These are phyloP conservation scores for Hydrochoerus hydrochaeris DNA, from an alignment of 2,113 vertebrate species.

Conservation along the genomic window DNA sequence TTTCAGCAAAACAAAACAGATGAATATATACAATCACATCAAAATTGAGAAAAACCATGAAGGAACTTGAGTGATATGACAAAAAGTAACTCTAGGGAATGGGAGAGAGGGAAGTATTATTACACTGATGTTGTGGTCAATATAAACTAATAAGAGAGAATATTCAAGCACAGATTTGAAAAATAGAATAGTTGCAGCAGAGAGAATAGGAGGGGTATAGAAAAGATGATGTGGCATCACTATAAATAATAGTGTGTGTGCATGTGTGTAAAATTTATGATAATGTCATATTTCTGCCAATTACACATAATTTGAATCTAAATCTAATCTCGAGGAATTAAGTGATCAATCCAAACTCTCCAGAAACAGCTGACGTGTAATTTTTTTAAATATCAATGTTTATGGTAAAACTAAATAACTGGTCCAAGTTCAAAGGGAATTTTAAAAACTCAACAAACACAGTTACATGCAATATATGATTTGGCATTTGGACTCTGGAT, in stretches of 20 bases:
- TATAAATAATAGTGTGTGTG: background rate
- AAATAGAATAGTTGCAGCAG: background rate
- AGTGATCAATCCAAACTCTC: background rate
- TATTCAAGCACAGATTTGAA: background rate
- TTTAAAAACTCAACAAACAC: background rate
- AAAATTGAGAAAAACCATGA: background rate
- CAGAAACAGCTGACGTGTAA: background rate
- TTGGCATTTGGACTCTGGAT: background rate
- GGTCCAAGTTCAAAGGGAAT: background rate
- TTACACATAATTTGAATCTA: background rate
- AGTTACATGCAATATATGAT: background rate
- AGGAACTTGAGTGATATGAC: background rate
- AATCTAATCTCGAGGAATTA: background rate
- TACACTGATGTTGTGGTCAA: background rate
- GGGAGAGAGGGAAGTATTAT: background rate
- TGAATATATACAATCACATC: background rate
- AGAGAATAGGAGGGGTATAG: background rate
- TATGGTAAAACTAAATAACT: background rate
- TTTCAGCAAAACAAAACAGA: conserved; percentile 1
- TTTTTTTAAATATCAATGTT: background rate
- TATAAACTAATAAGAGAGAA: background rate
- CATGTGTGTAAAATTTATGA: background rate
- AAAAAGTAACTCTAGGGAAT: background rate
- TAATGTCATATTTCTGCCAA: background rate
- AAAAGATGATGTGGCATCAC: background rate